phyloP scores from a whole-genome alignment of 2,113 vertebrate genomes.

The Chionomys nivalis region DNA sequence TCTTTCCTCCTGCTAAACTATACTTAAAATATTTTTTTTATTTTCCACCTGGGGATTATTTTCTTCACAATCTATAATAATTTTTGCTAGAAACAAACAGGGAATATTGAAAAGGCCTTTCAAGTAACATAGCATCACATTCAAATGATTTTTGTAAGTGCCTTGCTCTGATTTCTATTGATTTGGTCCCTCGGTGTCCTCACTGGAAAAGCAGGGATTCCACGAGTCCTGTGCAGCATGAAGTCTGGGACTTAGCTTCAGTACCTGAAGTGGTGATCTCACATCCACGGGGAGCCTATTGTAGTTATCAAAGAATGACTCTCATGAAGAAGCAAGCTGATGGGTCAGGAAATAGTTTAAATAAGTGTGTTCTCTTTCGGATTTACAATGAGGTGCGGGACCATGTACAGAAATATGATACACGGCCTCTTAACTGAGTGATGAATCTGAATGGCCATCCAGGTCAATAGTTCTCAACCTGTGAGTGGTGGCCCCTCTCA shows the following conservation, averaged over 20 bases:
- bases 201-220: not conserved
- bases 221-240: not conserved
- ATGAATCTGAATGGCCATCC: conserved; percentile 21
- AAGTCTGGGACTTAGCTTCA: not conserved
- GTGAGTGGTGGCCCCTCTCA: not conserved
- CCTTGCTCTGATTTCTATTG: not conserved
- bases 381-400: not conserved
- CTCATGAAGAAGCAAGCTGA: not conserved
- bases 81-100: not conserved
- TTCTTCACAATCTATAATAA: not conserved
- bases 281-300: not conserved
- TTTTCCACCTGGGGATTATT: not conserved
- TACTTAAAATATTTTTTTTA: not conserved
- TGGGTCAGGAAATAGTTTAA: conserved; percentile 29
- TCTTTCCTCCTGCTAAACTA: not conserved
- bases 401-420: not conserved
- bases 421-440: not conserved
- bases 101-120: not conserved
- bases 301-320: not conserved
- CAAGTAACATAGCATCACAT: not conserved
- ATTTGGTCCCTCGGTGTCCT: not conserved
- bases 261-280: not conserved
- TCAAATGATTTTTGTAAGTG: not conserved
- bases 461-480: conserved; percentile 27
- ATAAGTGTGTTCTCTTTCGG: conserved; percentile 20